Conservation (phyloP, 1,140 invertebrate species). For the Ceratosolen fusciceps region DNA sequence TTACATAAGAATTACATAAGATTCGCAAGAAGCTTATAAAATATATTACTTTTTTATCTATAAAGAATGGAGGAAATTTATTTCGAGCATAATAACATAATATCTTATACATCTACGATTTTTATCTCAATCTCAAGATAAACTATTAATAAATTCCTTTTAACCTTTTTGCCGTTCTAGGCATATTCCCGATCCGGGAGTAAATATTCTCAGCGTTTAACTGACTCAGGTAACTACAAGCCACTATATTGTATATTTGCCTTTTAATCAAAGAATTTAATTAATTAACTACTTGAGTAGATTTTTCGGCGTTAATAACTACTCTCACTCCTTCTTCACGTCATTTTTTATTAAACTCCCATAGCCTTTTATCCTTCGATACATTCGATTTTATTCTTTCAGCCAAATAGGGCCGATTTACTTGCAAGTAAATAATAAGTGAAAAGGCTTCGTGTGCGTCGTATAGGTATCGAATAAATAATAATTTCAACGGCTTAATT, state of each 20-base stretch:
- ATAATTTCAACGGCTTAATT: too few species aligned
- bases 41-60: too few species aligned
- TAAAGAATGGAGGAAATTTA: too few species aligned
- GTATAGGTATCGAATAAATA: too few species aligned
- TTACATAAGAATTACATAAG: too few species aligned
- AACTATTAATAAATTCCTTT: not conserved
- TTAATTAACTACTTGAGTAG: constrained; percentile 56
- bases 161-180: not conserved
- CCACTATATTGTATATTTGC: too few species aligned
- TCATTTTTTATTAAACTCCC: constrained; percentile 58
- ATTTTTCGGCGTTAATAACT: constrained; percentile 30
- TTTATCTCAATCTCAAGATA: not conserved
- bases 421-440: too few species aligned
- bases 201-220: constrained; percentile 5
- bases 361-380: constrained; percentile 34
- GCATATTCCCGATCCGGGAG: not conserved
- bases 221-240: not conserved
- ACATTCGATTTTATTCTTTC: too few species aligned
- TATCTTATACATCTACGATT: not conserved
- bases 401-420: too few species aligned
- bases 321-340: constrained; percentile 50
- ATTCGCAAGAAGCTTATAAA: too few species aligned
- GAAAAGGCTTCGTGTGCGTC: too few species aligned
- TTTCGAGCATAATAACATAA: too few species aligned
- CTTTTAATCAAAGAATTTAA: constrained; percentile 52